Conservation (phyloP, 2,888 invertebrate species). For the Amblyjoppa fuscipennis region DNA sequence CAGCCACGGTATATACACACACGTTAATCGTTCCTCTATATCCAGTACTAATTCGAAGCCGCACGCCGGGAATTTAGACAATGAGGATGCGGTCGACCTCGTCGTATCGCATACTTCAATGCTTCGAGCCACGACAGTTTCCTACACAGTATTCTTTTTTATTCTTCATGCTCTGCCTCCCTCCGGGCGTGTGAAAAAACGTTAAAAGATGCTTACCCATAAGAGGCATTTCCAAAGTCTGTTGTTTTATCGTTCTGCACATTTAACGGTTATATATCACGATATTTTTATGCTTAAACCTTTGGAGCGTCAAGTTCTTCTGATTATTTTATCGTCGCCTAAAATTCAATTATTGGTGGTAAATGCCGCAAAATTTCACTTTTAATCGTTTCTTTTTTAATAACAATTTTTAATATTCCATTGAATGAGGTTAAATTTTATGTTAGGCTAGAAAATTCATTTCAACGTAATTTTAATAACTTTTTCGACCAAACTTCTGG, state of each 20-base stretch:
- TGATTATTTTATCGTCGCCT: not conserved
- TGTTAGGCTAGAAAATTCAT: not conserved
- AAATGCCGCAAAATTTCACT: not conserved
- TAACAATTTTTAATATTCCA: not conserved
- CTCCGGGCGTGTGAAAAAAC: conserved; percentile 66
- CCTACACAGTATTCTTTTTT: conserved; percentile 47
- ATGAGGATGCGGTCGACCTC: conserved; percentile 71
- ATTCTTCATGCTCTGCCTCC: conserved; percentile 34
- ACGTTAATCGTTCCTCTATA: conserved; percentile 78
- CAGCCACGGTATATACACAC: conserved; percentile 32
- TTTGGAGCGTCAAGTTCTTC: not conserved
- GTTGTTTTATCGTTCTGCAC: not conserved
- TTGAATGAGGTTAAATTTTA: not conserved
- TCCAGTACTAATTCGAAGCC: conserved; percentile 78
- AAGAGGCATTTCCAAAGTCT: not conserved
- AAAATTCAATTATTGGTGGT: not conserved
- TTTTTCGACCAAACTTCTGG: not conserved
- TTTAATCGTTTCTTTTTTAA: not conserved
- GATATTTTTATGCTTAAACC: not conserved
- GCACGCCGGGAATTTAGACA: conserved; percentile 79
- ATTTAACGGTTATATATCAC: not conserved
- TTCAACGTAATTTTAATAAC: not conserved
- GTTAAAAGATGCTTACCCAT: conserved; percentile 40
- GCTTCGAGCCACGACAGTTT: conserved; percentile 50
- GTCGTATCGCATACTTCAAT: conserved; percentile 52